A percentile compares a stretch with the other conserved stretches of the same genome.
Evolutionary conservation across 2,113 vertebrate genomes (phyloP).

Genomic region (Ardeotis arabs): DNA sequence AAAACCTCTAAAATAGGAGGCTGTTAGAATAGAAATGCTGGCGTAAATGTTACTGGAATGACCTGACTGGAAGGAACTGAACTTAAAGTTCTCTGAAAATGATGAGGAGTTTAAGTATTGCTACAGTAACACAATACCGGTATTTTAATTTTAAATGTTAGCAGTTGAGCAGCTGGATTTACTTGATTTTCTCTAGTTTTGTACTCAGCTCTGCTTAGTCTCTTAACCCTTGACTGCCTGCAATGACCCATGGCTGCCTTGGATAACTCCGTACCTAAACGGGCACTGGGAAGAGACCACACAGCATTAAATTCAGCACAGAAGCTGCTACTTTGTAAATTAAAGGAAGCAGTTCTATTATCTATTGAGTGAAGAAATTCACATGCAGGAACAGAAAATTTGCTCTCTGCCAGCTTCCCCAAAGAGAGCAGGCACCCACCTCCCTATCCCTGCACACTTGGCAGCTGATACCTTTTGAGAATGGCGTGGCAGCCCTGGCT

Average conservation of each 20-base stretch:
- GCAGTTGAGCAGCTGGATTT: neutral
- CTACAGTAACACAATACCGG: neutral
- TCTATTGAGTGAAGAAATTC: neutral
- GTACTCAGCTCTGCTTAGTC: neutral
- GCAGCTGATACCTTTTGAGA: neutral
- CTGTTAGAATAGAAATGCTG: slow-evolving; percentile 18
- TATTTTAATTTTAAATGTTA: neutral
- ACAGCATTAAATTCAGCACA: neutral
- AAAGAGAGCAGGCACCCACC: neutral
- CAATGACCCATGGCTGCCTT: neutral
- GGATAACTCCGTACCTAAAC: neutral
- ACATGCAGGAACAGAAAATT: neutral
- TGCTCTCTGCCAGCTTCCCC: neutral
- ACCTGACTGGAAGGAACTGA: neutral
- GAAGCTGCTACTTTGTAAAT: neutral
- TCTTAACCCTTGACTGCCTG: neutral
- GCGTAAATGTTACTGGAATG: neutral
- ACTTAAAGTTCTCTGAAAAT: neutral
- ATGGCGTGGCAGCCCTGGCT: neutral
- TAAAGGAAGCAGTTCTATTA: neutral
- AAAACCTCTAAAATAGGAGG: neutral
- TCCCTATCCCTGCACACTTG: neutral
- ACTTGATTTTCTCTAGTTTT: neutral
- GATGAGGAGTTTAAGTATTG: neutral
- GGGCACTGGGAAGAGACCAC: neutral